Base-by-base conservation (phyloP, 2,888 invertebrate genomes). In the Lepas anatifera region DNA sequence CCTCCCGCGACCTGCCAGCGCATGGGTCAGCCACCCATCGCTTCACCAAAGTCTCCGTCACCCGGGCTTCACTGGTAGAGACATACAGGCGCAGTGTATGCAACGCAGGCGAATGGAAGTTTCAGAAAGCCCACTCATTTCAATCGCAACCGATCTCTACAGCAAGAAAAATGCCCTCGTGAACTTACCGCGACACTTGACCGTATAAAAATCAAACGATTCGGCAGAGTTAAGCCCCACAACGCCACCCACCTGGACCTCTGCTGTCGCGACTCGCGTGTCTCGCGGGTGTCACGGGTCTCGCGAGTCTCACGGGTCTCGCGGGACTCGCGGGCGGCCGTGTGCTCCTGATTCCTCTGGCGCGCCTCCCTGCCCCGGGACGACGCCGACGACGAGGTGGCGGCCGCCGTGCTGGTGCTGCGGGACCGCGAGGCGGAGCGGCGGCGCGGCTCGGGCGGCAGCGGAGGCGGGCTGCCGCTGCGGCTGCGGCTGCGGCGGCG, bases 401-500 rank as follows among this genome's bases (percentile, higher is more conserved):
- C 41, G 29, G 35, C 13, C 13, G 25, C 6, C 25, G 39, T 4
- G 39, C 39, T 39, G 39, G 25, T 27, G 39, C 25, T 6, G 4
- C 4, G 4, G 13, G 27, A 39, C 27, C 41, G 66, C 35, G 13
- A 13, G 39, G 39, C 25, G 25, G 66, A 66, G 25, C 39, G 27
- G 39, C 41, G 66, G 0, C 39, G 39, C 66, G 66, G 22, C 66
- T 37, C 25, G 25, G 64, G 25, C 39, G 64, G 37, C 39, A 32
- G 32, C 32, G 58, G 3, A 13, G 32, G 32, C 32, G 39, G 25
- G 4, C 66, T 37, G 8, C 39, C 66, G 6, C 25, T 25, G 3
- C 27, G 66, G 32, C 58, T 58, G 35, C 66, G 64, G 39, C 66
- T 37, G 66, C 66, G 66, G 25, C 66, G 39, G 39, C 66, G 37